These are phyloP conservation scores for Meriones psammophilus DNA, from an alignment of 2,797 vertebrate genomes.

Conservation along the genomic window DNA sequence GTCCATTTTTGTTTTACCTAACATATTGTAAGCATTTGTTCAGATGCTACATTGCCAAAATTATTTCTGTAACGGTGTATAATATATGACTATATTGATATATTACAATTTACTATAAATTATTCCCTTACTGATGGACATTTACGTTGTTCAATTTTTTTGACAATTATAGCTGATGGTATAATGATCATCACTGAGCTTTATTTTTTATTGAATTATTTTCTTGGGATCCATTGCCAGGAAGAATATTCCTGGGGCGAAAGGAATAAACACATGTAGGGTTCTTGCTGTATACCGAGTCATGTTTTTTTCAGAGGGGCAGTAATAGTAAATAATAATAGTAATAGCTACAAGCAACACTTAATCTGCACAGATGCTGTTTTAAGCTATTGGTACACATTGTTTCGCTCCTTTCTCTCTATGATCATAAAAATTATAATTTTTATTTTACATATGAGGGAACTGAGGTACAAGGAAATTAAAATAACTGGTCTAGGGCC, in stretches of 20 bases:
- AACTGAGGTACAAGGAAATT: neutral
- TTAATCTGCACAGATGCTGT: neutral
- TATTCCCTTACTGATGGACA: conserved; percentile 75
- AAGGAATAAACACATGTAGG: neutral
- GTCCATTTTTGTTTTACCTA: conserved; percentile 59
- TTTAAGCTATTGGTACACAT: neutral
- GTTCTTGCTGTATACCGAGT: conserved; percentile 1
- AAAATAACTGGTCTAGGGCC: neutral
- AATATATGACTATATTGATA: conserved; percentile 65
- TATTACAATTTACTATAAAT: conserved; percentile 75
- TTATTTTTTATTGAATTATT: conserved; percentile 69
- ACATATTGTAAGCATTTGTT: conserved; percentile 75
- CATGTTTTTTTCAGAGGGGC: conserved; percentile 22
- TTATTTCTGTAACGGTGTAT: conserved; percentile 66
- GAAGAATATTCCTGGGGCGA: conserved; percentile 33
- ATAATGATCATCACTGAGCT: conserved; percentile 43
- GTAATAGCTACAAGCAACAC: neutral
- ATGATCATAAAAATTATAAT: neutral
- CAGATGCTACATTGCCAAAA: conserved; percentile 70
- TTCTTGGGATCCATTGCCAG: conserved; percentile 66
- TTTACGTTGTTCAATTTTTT: conserved; percentile 70
- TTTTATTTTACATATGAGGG: neutral
- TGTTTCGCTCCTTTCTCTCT: neutral
- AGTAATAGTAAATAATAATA: neutral
- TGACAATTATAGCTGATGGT: conserved; percentile 67